These are phyloP conservation scores for Neomonachus schauinslandi DNA, from an alignment of 2,113 vertebrate species.

Conservation along the genomic window DNA sequence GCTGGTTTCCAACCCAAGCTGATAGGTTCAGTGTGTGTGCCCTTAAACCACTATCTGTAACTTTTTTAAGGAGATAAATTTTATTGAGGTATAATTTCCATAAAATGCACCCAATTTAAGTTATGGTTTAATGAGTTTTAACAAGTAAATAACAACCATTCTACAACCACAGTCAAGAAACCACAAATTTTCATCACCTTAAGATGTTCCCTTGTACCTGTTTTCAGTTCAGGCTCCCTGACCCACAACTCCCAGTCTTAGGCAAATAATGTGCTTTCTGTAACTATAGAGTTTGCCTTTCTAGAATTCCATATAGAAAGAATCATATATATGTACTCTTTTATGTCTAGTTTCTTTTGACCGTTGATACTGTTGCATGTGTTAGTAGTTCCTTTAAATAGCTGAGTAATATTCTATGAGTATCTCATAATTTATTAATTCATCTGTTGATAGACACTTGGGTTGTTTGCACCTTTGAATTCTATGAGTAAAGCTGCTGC, in stretches of 20 bases:
- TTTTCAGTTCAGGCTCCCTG: neutral
- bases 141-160: neutral
- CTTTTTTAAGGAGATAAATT: neutral
- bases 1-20: neutral
- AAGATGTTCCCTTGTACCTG: neutral
- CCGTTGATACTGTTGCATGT: neutral
- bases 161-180: neutral
- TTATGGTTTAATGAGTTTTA: neutral
- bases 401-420: neutral
- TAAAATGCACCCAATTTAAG: neutral
- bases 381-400: slow-evolving; percentile 28
- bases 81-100: neutral
- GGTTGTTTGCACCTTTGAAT: neutral
- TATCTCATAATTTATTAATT: neutral
- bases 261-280: neutral
- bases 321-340: neutral
- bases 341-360: neutral
- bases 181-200: neutral
- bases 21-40: neutral
- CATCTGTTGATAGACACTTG: neutral
- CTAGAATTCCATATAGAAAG: neutral
- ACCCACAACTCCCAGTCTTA: neutral
- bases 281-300: slow-evolving; percentile 16
- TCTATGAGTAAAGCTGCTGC: neutral
- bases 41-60: neutral